These are phyloP conservation scores for Cisticola juncidis DNA, from an alignment of 2,113 vertebrate species.

Conservation along the genomic window DNA sequence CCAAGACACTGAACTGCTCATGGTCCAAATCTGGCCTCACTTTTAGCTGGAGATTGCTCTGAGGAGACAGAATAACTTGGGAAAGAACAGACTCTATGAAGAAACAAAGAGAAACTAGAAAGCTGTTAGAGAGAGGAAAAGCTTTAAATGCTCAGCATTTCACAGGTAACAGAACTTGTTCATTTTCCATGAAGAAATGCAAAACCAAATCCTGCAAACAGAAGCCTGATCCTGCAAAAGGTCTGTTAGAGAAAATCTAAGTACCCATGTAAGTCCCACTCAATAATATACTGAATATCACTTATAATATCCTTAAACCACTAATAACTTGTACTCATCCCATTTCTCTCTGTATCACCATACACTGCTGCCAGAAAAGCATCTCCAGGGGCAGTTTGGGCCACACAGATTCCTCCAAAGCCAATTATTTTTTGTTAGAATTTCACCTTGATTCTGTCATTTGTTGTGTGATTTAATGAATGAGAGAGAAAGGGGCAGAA, in stretches of 20 bases:
- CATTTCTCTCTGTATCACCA: neutral
- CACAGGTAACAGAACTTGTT: neutral
- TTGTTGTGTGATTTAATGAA: neutral
- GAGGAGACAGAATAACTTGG: neutral
- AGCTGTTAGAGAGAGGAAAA: neutral
- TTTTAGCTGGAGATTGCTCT: neutral
- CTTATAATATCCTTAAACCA: neutral
- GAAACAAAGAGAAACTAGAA: neutral
- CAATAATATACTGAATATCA: no score
- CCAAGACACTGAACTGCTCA: neutral
- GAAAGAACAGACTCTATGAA: neutral
- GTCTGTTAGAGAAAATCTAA: neutral
- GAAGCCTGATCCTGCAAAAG: neutral
- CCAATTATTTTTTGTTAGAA: neutral
- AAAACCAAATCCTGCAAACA: neutral
- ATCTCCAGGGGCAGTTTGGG: fast-evolving
- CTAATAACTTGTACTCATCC: neutral
- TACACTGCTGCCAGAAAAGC: neutral
- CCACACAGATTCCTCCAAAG: neutral
- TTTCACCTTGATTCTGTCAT: neutral
- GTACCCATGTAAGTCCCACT: neutral
- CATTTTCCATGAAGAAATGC: neutral
- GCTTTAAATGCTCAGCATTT: neutral
- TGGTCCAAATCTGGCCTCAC: neutral
- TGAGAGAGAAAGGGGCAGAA: neutral